Evolutionary conservation across 1,140 invertebrate genomes (phyloP), one percentile per base, ranked within the genome.

Genomic region (Grapholita molesta): DNA sequence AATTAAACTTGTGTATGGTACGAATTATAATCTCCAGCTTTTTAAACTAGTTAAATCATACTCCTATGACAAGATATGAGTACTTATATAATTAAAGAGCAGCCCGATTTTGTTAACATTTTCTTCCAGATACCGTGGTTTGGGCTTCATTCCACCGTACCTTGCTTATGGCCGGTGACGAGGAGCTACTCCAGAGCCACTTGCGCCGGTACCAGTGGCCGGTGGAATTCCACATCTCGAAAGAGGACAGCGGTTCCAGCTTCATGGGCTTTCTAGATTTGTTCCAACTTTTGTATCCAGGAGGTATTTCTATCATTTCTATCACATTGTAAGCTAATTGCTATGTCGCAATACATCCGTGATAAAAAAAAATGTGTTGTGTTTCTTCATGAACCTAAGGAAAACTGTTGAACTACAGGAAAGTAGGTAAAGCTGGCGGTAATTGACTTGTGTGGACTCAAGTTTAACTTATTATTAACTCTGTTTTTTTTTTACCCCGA

Each of bases 71-170:
- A 1, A 3, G 11, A 32, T 8, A 2, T 35, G 11, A 11, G 3
- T 12, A 12, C 12, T n/a, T n/a, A 33, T 3, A 9, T 7, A 38
- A 12, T 3, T 2, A 38, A 38, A 3, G 7, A n/a, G 12, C 35
- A 12, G 33, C 33, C 11, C 15, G 38, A 18, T 11, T 11, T 38
- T 21, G 18, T 48, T 6, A 8, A 3, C 35, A 57, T 64, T 42
- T 11, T 33, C 42, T 75, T 73, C 7, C 52, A 88, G 86, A 77
- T 69, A 75, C 68, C n/a, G 73, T 71, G 4, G 42, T 88, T 23
- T 89, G 87, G 87, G 73, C 74, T 8, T 89, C 87, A 0, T 91
- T 89, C 74, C 87, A 89, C 23, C 83, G 87, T 11, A 83, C 76
- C 12, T 61, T 89, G 2, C 42, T 91, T 32, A 57, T 85, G 2